Evolutionary conservation across 1,140 invertebrate species (phyloP).

Genomic region (Sinella curviseta): DNA sequence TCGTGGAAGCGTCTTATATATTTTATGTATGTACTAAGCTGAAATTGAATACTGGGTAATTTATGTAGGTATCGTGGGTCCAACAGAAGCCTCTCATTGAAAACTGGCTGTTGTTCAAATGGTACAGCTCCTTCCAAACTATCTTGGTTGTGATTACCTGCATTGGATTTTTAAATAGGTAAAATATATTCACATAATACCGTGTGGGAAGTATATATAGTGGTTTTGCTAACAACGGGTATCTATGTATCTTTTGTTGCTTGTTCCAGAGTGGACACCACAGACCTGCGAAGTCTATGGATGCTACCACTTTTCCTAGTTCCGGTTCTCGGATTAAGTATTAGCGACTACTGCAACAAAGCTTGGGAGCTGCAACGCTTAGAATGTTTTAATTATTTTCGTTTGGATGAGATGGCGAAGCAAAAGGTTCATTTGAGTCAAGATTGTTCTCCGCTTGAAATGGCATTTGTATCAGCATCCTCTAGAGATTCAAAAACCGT

Average conservation of each 20-base stretch:
- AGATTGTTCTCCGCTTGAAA: neutral
- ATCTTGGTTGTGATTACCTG: neutral
- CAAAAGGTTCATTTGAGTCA: constrained; percentile 22
- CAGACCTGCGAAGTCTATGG: constrained; percentile 7
- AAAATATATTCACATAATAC: neutral
- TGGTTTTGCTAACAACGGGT: neutral
- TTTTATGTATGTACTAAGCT: too few species aligned
- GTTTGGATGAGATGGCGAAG: neutral
- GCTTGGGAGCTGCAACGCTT: constrained; percentile 12
- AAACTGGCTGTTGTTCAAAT: constrained; percentile 1
- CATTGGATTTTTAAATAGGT: constrained; percentile 16
- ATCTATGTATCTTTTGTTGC: neutral
- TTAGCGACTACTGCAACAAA: constrained; percentile 6
- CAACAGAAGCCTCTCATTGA: neutral
- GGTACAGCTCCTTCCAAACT: neutral
- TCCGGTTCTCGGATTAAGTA: neutral
- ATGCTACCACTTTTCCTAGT: neutral
- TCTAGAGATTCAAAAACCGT: too few species aligned
- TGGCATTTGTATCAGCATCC: too few species aligned
- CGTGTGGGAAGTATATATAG: too few species aligned
- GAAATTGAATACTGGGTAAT: too few species aligned
- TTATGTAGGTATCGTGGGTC: neutral
- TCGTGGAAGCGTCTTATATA: neutral
- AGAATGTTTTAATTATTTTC: constrained; percentile 7
- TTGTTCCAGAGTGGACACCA: constrained; percentile 14